Conservation (phyloP, 1,140 invertebrate species). For the Psilanteris sp. region DNA sequence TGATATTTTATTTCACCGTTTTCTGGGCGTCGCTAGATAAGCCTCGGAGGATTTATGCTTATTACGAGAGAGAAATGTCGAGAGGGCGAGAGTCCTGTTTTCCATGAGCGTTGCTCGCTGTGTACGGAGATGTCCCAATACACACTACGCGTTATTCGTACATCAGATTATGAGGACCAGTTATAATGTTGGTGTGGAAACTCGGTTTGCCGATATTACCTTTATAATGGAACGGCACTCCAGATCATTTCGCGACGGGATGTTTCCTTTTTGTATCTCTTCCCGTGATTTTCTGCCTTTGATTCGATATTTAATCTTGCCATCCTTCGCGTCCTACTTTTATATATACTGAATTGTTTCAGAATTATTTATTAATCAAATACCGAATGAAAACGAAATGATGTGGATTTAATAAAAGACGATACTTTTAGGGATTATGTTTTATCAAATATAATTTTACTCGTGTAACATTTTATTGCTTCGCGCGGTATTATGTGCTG, state of each 20-base stretch:
- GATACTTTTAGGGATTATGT: no score
- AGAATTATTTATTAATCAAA: constrained; percentile 34
- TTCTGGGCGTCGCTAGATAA: constrained; percentile 78
- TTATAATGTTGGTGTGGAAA: constrained; percentile 70
- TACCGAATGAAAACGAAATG: constrained; percentile 6
- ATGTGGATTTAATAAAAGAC: neutral
- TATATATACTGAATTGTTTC: constrained; percentile 33
- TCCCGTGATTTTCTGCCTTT: constrained; percentile 65
- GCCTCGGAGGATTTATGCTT: constrained; percentile 80
- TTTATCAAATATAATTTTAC: no score
- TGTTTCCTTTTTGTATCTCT: constrained; percentile 61
- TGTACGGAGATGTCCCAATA: constrained; percentile 63
- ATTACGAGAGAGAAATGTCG: constrained; percentile 74
- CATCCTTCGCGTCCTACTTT: constrained; percentile 30
- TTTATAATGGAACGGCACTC: constrained; percentile 74
- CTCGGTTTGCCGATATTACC: constrained; percentile 71
- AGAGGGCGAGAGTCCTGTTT: constrained; percentile 61
- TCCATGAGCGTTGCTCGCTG: constrained; percentile 48
- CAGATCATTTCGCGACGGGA: constrained; percentile 65
- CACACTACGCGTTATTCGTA: constrained; percentile 70
- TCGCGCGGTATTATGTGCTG: no score
- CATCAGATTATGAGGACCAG: constrained; percentile 75
- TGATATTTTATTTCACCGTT: constrained; percentile 80
- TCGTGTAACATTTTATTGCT: no score
- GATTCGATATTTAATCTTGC: constrained; percentile 58